Conservation (phyloP, 2,113 vertebrate species). For the Pontoporia blainvillei region DNA sequence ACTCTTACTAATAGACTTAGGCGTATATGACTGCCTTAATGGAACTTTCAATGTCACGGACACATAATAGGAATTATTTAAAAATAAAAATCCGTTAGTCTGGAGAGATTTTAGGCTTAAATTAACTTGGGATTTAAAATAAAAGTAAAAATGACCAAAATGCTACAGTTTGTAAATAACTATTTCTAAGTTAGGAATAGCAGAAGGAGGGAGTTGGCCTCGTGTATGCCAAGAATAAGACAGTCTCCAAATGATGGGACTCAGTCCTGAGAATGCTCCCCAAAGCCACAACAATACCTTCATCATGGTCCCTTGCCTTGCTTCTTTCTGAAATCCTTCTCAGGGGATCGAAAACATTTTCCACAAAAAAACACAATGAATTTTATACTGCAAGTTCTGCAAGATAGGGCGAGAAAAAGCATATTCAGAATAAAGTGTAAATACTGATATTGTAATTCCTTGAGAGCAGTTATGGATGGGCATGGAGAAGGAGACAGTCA, state of each 20-base stretch:
- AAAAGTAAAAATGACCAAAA: constrained; percentile 9
- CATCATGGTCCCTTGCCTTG: rapidly evolving
- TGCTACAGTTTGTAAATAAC: not conserved
- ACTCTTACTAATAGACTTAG: not conserved
- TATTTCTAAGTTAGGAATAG: not conserved
- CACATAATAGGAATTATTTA: not conserved
- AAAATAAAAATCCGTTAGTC: not conserved
- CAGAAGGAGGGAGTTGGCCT: rapidly evolving
- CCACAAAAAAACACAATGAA: not conserved
- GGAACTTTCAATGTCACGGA: not conserved
- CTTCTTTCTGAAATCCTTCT: not conserved
- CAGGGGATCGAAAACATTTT: not conserved
- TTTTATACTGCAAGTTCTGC: not conserved
- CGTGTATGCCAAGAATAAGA: not conserved
- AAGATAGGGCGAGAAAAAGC: not conserved
- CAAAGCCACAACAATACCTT: rapidly evolving
- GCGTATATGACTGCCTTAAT: not conserved
- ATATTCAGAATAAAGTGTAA: not conserved
- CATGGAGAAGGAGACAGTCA: too few species aligned
- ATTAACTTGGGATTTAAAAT: constrained; percentile 15
- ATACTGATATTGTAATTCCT: not conserved
- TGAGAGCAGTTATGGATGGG: not conserved
- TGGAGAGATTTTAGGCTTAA: constrained; percentile 13
- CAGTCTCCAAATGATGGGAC: rapidly evolving
- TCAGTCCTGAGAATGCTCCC: too few species aligned